Percentiles rank a stretch among this genome's conserved stretches.
Evolutionary conservation across 2,113 vertebrate species (phyloP).

Genomic region (Clarias batrachus): DNA sequence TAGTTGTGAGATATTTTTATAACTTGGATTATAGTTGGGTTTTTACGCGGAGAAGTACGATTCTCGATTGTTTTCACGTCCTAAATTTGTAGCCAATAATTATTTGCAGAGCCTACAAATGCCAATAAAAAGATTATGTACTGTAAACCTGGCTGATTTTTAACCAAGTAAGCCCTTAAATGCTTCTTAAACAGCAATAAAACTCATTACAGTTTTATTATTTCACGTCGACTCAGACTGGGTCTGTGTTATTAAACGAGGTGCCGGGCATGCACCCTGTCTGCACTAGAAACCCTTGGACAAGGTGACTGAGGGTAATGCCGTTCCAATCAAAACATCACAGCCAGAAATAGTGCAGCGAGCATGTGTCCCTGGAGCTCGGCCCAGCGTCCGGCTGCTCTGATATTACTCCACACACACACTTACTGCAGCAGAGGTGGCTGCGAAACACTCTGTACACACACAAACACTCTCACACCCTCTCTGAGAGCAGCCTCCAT

Average conservation of each 20-base stretch:
- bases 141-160: not conserved
- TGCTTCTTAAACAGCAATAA: not conserved
- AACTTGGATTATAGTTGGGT: not conserved
- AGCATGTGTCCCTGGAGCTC: constrained; percentile 46
- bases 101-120: not conserved
- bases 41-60: not conserved
- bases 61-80: not conserved
- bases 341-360: constrained; percentile 46
- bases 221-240: not conserved
- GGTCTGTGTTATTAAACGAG: constrained; percentile 14
- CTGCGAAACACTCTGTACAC: constrained; percentile 17
- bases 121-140: not conserved
- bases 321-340: constrained; percentile 39
- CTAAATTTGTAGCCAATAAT: not conserved
- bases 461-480: constrained; percentile 16
- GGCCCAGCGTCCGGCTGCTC: constrained; percentile 38
- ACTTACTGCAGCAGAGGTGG: not conserved
- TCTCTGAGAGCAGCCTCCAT: not conserved
- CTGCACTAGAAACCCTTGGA: constrained; percentile 40
- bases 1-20: not conserved
- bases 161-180: not conserved
- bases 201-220: not conserved
- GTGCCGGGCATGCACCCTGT: not conserved
- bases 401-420: constrained; percentile 32
- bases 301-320: constrained; percentile 41